A percentile compares a stretch with the other conserved stretches of the same genome.
phyloP scores from a whole-genome alignment of 1,140 invertebrate genomes.

The Carposina sasakii region DNA sequence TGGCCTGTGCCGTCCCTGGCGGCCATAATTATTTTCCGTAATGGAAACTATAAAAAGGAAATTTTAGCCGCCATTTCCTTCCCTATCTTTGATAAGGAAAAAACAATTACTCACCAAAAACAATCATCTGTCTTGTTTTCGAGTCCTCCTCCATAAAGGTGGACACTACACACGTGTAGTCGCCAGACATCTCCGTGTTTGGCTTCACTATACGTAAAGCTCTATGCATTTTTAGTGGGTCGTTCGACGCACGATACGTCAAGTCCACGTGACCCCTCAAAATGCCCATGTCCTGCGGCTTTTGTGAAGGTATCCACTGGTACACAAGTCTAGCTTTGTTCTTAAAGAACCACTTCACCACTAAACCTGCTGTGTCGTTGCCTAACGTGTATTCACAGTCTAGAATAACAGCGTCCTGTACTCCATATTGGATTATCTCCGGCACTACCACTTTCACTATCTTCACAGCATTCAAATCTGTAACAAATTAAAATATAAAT shows the following conservation, averaged over 20 bases:
- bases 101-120: constrained; percentile 78
- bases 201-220: constrained; percentile 79
- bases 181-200: constrained; percentile 80
- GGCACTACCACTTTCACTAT: constrained; percentile 82
- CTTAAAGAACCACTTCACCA: constrained; percentile 87
- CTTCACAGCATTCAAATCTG: constrained; percentile 67
- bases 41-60: too few species aligned
- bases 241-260: constrained; percentile 74
- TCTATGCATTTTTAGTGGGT: constrained; percentile 75
- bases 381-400: constrained; percentile 83
- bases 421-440: constrained; percentile 78
- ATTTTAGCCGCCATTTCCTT: too few species aligned
- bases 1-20: too few species aligned
- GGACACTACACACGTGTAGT: constrained; percentile 82
- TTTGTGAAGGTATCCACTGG: constrained; percentile 82
- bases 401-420: constrained; percentile 77
- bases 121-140: constrained; percentile 78
- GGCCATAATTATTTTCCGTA: too few species aligned
- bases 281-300: constrained; percentile 76
- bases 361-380: constrained; percentile 75
- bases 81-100: too few species aligned
- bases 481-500: constrained; percentile 51
- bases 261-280: constrained; percentile 78
- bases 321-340: constrained; percentile 79
- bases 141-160: constrained; percentile 79